Percentiles rank a stretch among this genome's conserved stretches.
Evolutionary conservation across 2,888 invertebrate species (phyloP).

Genomic region (Euzophera pinguis): DNA sequence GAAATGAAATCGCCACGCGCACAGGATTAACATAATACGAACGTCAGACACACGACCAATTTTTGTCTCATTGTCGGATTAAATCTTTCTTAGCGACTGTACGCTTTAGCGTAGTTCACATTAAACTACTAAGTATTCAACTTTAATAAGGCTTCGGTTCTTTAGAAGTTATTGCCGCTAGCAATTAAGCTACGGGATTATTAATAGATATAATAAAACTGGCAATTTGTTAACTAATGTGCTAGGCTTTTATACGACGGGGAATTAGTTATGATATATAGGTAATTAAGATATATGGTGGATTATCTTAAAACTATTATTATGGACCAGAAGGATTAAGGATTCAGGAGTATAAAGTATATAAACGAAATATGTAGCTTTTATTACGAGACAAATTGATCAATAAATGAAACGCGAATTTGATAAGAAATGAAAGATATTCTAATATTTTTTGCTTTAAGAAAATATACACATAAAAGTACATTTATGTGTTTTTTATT

Average conservation of each 20-base stretch:
- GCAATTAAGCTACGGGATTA: conserved; percentile 55
- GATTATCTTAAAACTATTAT: too few relatives aligned
- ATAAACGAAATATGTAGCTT: too few relatives aligned
- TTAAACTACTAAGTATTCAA: conserved; percentile 37
- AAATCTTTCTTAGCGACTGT: conserved; percentile 27
- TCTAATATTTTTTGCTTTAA: too few relatives aligned
- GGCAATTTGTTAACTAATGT: conserved; percentile 41
- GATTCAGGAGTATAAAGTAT: too few relatives aligned
- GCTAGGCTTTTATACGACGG: conserved; percentile 26
- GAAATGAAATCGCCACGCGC: conserved; percentile 73
- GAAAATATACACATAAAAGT: too few relatives aligned
- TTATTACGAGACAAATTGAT: too few relatives aligned
- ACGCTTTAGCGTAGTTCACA: conserved; percentile 29
- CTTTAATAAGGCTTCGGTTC: conserved; percentile 51
- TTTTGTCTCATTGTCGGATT: conserved; percentile 39
- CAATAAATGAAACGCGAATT: too few relatives aligned
- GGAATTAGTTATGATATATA: not conserved
- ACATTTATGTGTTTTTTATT: too few relatives aligned
- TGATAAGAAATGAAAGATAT: too few relatives aligned
- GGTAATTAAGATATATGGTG: too few relatives aligned
- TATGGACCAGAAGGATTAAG: too few relatives aligned
- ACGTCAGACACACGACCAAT: conserved; percentile 40
- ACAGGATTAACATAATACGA: conserved; percentile 51
- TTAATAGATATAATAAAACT: conserved; percentile 48
- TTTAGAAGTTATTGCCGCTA: conserved; percentile 54